Evolutionary conservation across 1,140 invertebrate genomes (phyloP).

Genomic region (Lepidurus couesii): DNA sequence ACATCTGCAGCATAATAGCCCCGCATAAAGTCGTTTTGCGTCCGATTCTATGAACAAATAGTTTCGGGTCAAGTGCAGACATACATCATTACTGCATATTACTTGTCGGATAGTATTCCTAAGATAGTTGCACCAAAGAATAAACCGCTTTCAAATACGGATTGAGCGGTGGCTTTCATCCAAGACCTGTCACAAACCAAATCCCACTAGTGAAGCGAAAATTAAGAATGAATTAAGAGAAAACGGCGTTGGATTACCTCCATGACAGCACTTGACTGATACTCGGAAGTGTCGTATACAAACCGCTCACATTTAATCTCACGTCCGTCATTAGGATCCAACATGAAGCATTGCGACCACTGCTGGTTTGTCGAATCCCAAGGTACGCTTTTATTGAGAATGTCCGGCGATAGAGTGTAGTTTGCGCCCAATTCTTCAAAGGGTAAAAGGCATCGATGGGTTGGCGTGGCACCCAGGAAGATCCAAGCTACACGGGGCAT

Average conservation of each 20-base stretch:
- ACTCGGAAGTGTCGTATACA: background rate
- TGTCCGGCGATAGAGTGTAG: background rate
- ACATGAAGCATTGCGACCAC: background rate
- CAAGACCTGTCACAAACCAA: background rate
- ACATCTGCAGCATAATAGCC: constrained; percentile 31
- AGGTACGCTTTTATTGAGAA: background rate
- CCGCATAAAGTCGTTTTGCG: constrained; percentile 35
- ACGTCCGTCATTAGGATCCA: background rate
- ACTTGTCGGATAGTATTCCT: background rate
- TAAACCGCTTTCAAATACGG: background rate
- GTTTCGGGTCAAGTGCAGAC: background rate
- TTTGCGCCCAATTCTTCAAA: background rate
- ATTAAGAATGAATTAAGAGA: background rate
- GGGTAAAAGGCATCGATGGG: background rate
- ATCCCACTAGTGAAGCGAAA: background rate
- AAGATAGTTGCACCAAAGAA: background rate
- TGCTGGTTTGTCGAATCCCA: background rate
- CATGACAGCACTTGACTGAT: background rate
- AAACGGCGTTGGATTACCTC: background rate
- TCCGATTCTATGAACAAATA: constrained; percentile 35
- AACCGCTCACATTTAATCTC: background rate
- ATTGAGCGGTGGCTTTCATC: background rate
- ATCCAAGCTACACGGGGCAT: background rate
- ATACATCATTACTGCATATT: background rate
- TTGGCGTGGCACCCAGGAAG: background rate